Base-by-base conservation (phyloP, 2,797 vertebrate species). In the Hirundo rustica region DNA sequence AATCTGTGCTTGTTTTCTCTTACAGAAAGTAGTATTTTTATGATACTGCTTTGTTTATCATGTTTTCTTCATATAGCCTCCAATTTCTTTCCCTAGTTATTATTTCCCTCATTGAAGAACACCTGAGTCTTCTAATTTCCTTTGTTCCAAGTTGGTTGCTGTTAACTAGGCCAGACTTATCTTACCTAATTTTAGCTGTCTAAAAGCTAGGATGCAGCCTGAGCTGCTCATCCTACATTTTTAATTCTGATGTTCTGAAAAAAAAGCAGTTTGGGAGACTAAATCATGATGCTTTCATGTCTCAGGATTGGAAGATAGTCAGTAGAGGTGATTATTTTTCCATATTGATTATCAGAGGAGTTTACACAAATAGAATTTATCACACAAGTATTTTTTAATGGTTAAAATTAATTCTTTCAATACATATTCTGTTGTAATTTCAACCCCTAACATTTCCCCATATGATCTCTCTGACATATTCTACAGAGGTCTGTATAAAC, bases 271-370 rank as follows among this genome's bases (percentile, higher is more conserved):
- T 83, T 85, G 67, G 66, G 58, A 66, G 57, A 67, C 6, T 29
- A 36, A 53, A 83, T 77, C 14, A 51, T 0, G 0, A 42, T 57
- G 10, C 2, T 73, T 45, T 47, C 0, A 0, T 54, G 21, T 26
- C 15, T 89, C 36, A 66, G 64, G 23, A 71, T 29, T 30, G 17
- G 32, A 89, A 42, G 34, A 73, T 44, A 7, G 47, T 61, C 48
- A 71, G 9, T 27, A 77, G 53, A 73, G 8, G 32, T 48, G 16
- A 64, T 64, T 62, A 22, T 4, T 85, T 78, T 86, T 75, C 29
- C 25, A 0, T 68, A 30, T 22, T 83, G 58, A 67, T 12, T 67
- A 21, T 75, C 42, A 60, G 27, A 85, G 5, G 10, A 48, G 1
- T 70, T 76, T 76, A 29, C 36, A 71, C 9, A 44, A 48, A 11